Evolutionary conservation across 2,797 vertebrate genomes (phyloP).

Genomic region (Sphaeramia orbicularis): DNA sequence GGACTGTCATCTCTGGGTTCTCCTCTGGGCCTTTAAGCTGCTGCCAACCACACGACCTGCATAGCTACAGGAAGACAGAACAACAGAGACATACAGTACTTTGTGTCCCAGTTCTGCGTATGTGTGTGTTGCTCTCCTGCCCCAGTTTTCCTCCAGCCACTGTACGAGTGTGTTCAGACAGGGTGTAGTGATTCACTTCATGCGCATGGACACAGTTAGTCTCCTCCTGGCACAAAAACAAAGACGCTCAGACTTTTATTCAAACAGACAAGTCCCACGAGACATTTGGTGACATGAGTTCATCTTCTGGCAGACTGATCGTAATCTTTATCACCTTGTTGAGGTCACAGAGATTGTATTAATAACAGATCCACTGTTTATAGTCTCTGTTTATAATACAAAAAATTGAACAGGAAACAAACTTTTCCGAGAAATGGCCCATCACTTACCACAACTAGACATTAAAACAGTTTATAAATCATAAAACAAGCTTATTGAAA

Average conservation of each 20-base stretch:
- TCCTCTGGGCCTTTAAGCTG: constrained; percentile 88
- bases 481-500: too few relatives aligned
- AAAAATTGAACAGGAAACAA: too few relatives aligned
- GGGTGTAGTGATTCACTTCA: constrained; percentile 21
- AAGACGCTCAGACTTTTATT: constrained; percentile 1
- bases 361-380: not conserved
- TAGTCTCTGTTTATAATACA: too few relatives aligned
- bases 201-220: constrained; percentile 1
- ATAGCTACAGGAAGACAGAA: constrained; percentile 80
- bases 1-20: constrained; percentile 90
- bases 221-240: constrained; percentile 15
- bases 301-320: constrained; percentile 18
- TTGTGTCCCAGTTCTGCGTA: constrained; percentile 49
- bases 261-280: constrained; percentile 6
- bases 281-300: constrained; percentile 31
- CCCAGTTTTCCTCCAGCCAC: constrained; percentile 54
- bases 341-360: constrained; percentile 12
- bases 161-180: constrained; percentile 26
- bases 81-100: constrained; percentile 42
- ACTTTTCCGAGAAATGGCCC: too few relatives aligned
- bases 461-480: too few relatives aligned
- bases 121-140: constrained; percentile 33
- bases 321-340: constrained; percentile 5
- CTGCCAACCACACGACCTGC: constrained; percentile 87
- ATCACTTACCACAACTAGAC: too few relatives aligned